A percentile compares a stretch with the other conserved stretches of the same genome.
Evolutionary conservation across 2,797 vertebrate genomes (phyloP).

Genomic region (Cyprinella venusta): DNA sequence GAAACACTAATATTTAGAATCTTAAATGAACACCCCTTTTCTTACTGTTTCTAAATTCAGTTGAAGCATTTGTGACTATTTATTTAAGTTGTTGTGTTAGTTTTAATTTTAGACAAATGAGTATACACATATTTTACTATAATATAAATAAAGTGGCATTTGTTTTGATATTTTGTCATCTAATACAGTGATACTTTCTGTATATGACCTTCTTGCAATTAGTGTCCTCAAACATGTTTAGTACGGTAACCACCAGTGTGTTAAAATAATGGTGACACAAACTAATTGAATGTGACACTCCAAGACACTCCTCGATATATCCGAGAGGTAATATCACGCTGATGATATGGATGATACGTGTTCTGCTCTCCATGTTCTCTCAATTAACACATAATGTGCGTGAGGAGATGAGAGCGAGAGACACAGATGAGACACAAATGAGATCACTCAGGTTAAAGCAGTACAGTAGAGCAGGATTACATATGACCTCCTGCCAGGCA

Average conservation of each 20-base stretch:
- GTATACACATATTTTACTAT: background rate
- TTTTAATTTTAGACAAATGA: background rate
- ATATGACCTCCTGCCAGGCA: conserved; percentile 20
- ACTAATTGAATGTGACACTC: conserved; percentile 53
- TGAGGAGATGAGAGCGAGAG: background rate
- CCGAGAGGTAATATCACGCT: conserved; percentile 17
- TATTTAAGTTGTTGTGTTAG: background rate
- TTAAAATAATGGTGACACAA: conserved; percentile 42
- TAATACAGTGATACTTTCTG: background rate
- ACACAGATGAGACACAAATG: conserved; percentile 21
- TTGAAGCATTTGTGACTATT: background rate
- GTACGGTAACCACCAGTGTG: background rate
- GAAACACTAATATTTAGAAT: background rate
- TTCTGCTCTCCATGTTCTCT: conserved; percentile 8
- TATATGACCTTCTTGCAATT: conserved; percentile 34
- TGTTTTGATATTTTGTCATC: background rate
- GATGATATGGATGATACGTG: background rate
- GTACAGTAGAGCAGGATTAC: conserved; percentile 15
- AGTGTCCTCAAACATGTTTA: conserved; percentile 41
- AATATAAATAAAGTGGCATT: background rate
- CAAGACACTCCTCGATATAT: conserved; percentile 28
- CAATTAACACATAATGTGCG: conserved; percentile 10
- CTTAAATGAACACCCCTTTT: background rate
- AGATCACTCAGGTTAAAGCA: conserved; percentile 9
- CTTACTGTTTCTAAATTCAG: background rate